Evolutionary conservation across 1,140 invertebrate species (phyloP), one percentile per base, ranked within the genome.

Genomic region (Dendrolimus punctatus): DNA sequence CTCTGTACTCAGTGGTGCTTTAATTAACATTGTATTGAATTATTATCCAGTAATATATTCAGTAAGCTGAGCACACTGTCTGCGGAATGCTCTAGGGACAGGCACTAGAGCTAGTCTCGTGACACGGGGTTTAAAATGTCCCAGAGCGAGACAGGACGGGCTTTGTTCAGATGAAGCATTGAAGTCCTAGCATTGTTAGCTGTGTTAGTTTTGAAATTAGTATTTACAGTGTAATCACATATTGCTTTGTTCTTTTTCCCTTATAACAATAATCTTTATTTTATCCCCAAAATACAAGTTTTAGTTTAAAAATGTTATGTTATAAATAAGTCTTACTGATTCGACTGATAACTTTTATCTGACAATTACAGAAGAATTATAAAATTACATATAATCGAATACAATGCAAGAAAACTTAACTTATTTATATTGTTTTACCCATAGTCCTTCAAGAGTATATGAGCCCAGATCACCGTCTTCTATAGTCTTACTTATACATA

Each of bases 81-180:
- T 50, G 40, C 7, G 49, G 46, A 55, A 60, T 49, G 40, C 44
- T 46, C 57, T 39, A 49, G 54, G 58, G 55, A 60, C 52, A 43
- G 48, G 23, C 48, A 50, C 54, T 48, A 46, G 40, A 49, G n/a
- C 39, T 50, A 50, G 49, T 41, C 39, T 53, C 46, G 55, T 54
- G 57, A 55, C 57, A 53, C 49, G 55, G 23, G 53, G 62, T 53
- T 60, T 60, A 57, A 60, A 39, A 53, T 51, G 57, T 63, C 57
- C 46, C 50, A 44, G 46, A 38, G 42, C 51, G 52, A 40, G 58
- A 64, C 64, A 58, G 46, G 44, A 39, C 47, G 52, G 55, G 53
- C 53, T 41, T 38, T 39, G 41, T 49, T 45, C 36, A 55, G 8
- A 38, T 50, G 23, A 23, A 23, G 23, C 23, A 23, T 23, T 23